phyloP scores from a whole-genome alignment of 2,888 invertebrate species.

The Callimorpha dominula region DNA sequence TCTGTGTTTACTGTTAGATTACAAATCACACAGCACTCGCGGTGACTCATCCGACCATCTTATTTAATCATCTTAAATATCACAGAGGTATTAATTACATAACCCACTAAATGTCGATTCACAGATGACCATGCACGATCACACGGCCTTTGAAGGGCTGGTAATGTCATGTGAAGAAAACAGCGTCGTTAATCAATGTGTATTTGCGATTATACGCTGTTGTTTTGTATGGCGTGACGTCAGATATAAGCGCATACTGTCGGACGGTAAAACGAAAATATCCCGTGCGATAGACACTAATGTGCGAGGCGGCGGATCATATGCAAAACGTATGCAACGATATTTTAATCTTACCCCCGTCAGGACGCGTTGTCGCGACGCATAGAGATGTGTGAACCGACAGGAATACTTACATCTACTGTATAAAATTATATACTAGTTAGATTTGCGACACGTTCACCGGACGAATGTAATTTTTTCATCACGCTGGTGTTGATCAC shows the following conservation, averaged over 20 bases:
- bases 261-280: slow-evolving; percentile 44
- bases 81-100: slow-evolving; percentile 80
- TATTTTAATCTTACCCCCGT: slow-evolving; percentile 48
- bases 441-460: slow-evolving; percentile 75
- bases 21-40: slow-evolving; percentile 67
- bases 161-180: slow-evolving; percentile 42
- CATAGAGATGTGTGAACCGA: slow-evolving; percentile 43
- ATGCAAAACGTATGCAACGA: slow-evolving; percentile 51
- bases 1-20: slow-evolving; percentile 63
- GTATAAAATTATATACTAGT: slow-evolving; percentile 55
- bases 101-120: slow-evolving; percentile 53
- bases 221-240: slow-evolving; percentile 41
- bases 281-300: slow-evolving; percentile 40
- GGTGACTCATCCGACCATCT: slow-evolving; percentile 70
- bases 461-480: slow-evolving; percentile 81
- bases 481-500: slow-evolving; percentile 74
- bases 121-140: slow-evolving; percentile 39
- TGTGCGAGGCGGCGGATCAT: slow-evolving; percentile 43
- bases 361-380: slow-evolving; percentile 32
- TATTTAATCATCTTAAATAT: slow-evolving; percentile 78
- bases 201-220: slow-evolving; percentile 21
- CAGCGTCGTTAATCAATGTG: slow-evolving; percentile 24
- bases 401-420: slow-evolving; percentile 46
- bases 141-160: slow-evolving; percentile 37
- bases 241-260: slow-evolving; percentile 39